These are phyloP conservation scores for Aeoliscus strigatus DNA, from an alignment of 2,797 vertebrate species.

Conservation along the genomic window DNA sequence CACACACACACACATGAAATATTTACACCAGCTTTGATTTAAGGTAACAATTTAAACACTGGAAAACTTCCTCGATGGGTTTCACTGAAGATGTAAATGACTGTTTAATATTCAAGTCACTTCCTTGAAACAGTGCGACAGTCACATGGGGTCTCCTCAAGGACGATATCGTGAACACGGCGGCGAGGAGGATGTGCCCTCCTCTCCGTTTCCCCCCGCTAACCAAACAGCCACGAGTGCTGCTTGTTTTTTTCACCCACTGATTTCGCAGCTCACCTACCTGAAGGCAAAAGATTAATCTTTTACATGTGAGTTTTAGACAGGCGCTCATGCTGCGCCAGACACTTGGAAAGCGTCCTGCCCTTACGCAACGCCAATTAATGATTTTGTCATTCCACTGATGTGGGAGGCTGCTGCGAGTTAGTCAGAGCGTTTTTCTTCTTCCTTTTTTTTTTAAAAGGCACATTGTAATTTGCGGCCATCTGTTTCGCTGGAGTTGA, in stretches of 20 bases:
- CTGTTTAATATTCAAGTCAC: slow-evolving; percentile 44
- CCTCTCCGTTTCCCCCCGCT: slow-evolving; percentile 57
- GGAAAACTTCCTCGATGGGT: slow-evolving; percentile 22
- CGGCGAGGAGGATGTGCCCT: slow-evolving; percentile 53
- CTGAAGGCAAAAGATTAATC: slow-evolving; percentile 84
- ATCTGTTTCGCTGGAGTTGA: slow-evolving; percentile 82
- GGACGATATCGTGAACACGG: slow-evolving; percentile 66
- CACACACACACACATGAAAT: slow-evolving; percentile 13
- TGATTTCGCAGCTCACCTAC: slow-evolving; percentile 79
- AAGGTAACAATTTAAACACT: slow-evolving; percentile 28
- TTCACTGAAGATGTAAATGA: slow-evolving; percentile 3
- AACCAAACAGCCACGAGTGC: slow-evolving; percentile 73
- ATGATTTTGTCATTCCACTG: slow-evolving; percentile 89
- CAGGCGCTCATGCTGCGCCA: slow-evolving; percentile 82
- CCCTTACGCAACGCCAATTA: slow-evolving; percentile 85
- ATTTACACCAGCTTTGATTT: slow-evolving; percentile 17
- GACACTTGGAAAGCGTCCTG: slow-evolving; percentile 79
- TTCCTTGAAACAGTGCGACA: slow-evolving; percentile 45
- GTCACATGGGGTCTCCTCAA: slow-evolving; percentile 64
- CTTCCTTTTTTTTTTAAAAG: too few species aligned
- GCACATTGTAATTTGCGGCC: slow-evolving; percentile 84
- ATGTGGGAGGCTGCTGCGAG: slow-evolving; percentile 72
- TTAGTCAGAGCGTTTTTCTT: slow-evolving; percentile 80
- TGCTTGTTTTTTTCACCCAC: slow-evolving; percentile 44
- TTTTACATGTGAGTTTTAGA: slow-evolving; percentile 83